Conservation (phyloP, 2,888 invertebrate genomes). For the Ennomos quercinarius region DNA sequence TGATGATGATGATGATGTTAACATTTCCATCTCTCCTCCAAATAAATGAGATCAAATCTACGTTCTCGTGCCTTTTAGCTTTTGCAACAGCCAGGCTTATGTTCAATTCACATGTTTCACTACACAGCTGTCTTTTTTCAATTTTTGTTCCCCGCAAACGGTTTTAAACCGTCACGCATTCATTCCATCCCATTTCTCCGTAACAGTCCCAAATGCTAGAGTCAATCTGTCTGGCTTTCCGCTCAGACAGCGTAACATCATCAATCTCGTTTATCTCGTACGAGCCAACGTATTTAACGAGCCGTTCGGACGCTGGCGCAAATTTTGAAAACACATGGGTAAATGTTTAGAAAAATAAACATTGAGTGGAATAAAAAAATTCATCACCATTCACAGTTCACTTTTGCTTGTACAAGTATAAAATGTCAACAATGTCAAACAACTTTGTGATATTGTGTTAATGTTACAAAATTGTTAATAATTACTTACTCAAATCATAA, state of each 20-base stretch:
- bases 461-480: too few species aligned
- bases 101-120: background rate
- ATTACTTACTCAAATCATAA: too few species aligned
- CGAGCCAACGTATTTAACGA: conserved; percentile 40
- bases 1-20: too few species aligned
- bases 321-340: conserved; percentile 20
- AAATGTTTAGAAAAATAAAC: conserved; percentile 6
- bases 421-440: background rate
- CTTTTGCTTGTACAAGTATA: background rate
- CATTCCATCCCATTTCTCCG: conserved; percentile 16
- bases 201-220: conserved; percentile 39
- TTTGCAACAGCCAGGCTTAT: too few species aligned
- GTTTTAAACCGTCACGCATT: conserved; percentile 7
- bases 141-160: background rate
- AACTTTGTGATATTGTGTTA: too few species aligned
- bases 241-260: conserved; percentile 38
- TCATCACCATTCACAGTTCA: too few species aligned
- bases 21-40: too few species aligned
- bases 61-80: too few species aligned
- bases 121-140: background rate
- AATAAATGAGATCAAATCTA: too few species aligned
- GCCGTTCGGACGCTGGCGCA: conserved; percentile 17
- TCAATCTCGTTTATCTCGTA: conserved; percentile 49
- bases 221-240: conserved; percentile 41
- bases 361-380: too few species aligned